Percentiles rank a stretch among this genome's conserved stretches.
Conservation (phyloP, 2,888 invertebrate genomes). For the Ypsolopha sequella region DNA sequence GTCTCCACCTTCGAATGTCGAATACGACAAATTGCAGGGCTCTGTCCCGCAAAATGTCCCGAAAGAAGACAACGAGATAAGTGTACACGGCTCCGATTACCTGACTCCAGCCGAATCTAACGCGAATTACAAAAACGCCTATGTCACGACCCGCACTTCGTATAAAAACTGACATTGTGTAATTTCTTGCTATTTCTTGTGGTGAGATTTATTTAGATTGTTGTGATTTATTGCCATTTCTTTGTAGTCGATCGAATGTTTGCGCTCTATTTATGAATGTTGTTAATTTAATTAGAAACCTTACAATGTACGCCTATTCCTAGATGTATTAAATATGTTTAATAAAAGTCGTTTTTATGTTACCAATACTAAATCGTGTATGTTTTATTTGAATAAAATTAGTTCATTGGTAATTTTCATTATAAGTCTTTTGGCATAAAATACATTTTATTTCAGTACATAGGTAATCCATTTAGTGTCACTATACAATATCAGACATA, state of each 20-base stretch:
- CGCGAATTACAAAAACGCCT: constrained; percentile 40
- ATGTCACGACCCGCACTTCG: constrained; percentile 26
- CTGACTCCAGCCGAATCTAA: constrained; percentile 35
- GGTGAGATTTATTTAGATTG: background rate
- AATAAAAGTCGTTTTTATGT: background rate
- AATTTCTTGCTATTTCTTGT: background rate
- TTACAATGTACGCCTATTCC: no score
- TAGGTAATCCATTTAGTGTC: background rate
- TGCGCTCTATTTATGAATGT: background rate
- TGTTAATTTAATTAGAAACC: no score
- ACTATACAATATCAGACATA: no score
- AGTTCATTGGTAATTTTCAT: no score
- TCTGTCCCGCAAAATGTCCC: constrained; percentile 30
- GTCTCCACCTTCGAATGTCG: constrained; percentile 25
- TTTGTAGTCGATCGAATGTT: background rate
- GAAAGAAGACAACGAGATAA: constrained; percentile 50
- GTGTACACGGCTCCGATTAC: constrained; percentile 36
- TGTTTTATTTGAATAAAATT: background rate
- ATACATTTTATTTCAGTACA: background rate
- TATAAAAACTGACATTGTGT: constrained; percentile 6
- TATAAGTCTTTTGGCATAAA: background rate
- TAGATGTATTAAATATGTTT: no score
- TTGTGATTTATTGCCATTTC: background rate
- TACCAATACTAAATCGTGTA: background rate
- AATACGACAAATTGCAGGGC: constrained; percentile 42